A percentile compares a stretch with the other conserved stretches of the same genome.
Conservation (phyloP, 2,888 invertebrate genomes). For the Tipula vernalis region DNA sequence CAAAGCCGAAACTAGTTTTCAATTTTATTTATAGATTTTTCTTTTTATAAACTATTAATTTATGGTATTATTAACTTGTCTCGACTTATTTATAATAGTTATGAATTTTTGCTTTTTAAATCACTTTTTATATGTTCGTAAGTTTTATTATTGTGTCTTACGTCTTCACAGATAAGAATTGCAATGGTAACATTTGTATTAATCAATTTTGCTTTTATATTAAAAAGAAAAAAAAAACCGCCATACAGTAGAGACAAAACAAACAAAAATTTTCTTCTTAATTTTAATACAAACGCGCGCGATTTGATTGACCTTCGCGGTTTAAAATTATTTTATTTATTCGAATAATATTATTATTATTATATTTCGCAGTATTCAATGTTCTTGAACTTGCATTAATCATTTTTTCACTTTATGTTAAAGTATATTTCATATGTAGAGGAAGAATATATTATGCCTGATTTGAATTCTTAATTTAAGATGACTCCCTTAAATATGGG, state of each 20-base stretch:
- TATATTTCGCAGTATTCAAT: not conserved
- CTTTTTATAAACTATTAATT: not conserved
- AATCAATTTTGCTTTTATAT: not conserved
- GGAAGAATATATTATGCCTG: not conserved
- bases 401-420: not conserved
- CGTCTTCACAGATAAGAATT: constrained; percentile 6
- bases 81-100: not conserved
- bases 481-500: not conserved
- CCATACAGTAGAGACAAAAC: not conserved
- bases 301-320: not conserved
- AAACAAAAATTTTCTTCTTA: not conserved
- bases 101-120: not conserved
- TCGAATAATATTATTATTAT: not conserved
- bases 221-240: not conserved
- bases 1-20: not conserved
- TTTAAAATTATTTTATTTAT: not conserved
- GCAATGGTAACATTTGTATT: not conserved
- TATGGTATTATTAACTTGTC: not conserved
- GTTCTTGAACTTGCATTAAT: not conserved
- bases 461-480: not conserved
- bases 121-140: not conserved
- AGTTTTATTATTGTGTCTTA: not conserved
- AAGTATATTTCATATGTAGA: not conserved
- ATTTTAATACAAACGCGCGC: not conserved
- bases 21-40: not conserved